phyloP scores from a whole-genome alignment of 1,140 invertebrate species.

The Drosophila gunungcola region DNA sequence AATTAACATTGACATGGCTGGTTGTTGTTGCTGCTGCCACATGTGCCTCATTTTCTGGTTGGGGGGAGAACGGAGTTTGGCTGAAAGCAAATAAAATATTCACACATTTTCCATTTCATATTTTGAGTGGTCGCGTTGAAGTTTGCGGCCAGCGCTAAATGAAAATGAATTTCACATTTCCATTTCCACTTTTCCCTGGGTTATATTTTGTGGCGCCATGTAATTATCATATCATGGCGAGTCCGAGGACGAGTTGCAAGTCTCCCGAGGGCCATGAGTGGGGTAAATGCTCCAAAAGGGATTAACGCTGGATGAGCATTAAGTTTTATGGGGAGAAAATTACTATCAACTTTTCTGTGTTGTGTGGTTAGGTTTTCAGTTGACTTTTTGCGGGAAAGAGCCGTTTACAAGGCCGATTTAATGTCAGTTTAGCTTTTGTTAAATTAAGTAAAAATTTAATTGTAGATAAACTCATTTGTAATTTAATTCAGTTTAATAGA shows the following conservation, averaged over 20 bases:
- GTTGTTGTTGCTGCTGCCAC: constrained; percentile 59
- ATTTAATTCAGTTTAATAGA: too few relatives aligned
- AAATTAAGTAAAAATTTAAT: too few relatives aligned
- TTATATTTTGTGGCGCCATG: constrained; percentile 64
- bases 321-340: not conserved
- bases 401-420: constrained; percentile 2
- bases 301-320: constrained; percentile 33
- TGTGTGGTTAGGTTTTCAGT: not conserved
- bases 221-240: constrained; percentile 77
- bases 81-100: constrained; percentile 71
- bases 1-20: constrained; percentile 79
- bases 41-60: constrained; percentile 58
- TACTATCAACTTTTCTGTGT: constrained; percentile 8
- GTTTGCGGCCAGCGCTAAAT: constrained; percentile 60
- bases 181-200: constrained; percentile 47
- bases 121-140: constrained; percentile 71
- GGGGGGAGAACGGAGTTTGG: constrained; percentile 29
- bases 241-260: constrained; percentile 24
- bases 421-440: too few relatives aligned
- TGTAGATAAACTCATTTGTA: too few relatives aligned
- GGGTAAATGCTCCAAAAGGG: constrained; percentile 48
- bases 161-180: constrained; percentile 76
- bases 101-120: constrained; percentile 80
- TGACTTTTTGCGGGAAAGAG: not conserved
- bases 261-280: constrained; percentile 68